A percentile compares a stretch with the other conserved stretches of the same genome.
Conservation (phyloP, 2,113 vertebrate genomes). For the Labrus mixtus region DNA sequence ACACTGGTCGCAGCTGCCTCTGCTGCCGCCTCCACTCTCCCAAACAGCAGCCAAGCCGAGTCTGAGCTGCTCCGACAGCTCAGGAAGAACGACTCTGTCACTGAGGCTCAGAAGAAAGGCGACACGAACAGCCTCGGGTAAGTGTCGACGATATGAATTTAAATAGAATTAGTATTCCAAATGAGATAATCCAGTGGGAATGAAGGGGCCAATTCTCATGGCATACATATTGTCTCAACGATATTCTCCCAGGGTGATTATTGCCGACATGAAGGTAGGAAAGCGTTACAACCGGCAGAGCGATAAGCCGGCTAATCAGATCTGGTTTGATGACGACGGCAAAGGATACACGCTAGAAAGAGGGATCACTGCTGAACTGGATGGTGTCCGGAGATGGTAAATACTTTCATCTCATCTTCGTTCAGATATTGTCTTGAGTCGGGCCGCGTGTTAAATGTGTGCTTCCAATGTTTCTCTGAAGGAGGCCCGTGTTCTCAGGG, state of each 20-base stretch:
- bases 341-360: conserved; percentile 55
- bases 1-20: conserved; percentile 88
- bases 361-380: conserved; percentile 46
- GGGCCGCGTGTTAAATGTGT: background rate
- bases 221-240: background rate
- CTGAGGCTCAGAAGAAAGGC: conserved; percentile 80
- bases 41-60: conserved; percentile 80
- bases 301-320: conserved; percentile 65
- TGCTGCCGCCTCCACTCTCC: conserved; percentile 88
- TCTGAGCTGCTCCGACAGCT: conserved; percentile 91
- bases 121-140: conserved; percentile 82
- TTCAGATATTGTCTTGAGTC: background rate
- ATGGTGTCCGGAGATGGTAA: conserved; percentile 77
- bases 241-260: conserved; percentile 82
- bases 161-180: background rate
- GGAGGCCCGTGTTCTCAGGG: conserved; percentile 77
- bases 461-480: conserved; percentile 56
- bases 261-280: conserved; percentile 90
- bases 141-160: conserved; percentile 23
- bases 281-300: conserved; percentile 58
- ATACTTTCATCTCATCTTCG: background rate
- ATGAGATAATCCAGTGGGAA: background rate
- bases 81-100: conserved; percentile 83
- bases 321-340: conserved; percentile 87
- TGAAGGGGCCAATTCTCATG: background rate